phyloP scores from a whole-genome alignment of 2,113 vertebrate genomes.

The Saccopteryx bilineata region DNA sequence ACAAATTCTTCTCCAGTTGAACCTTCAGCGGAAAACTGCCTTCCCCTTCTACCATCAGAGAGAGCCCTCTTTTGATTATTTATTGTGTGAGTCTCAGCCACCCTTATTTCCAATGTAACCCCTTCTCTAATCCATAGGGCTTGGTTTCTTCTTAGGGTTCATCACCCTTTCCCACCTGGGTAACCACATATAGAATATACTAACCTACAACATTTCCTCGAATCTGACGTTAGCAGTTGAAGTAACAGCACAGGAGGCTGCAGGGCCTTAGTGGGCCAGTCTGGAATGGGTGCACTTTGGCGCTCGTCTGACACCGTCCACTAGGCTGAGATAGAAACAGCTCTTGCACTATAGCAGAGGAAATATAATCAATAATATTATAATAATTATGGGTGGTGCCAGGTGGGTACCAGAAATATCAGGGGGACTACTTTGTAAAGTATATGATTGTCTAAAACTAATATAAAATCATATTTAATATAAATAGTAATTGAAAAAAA shows the following conservation, averaged over 20 bases:
- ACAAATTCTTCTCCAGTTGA: not conserved
- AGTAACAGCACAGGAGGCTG: not conserved
- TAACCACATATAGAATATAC: not conserved
- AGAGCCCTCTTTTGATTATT: not conserved
- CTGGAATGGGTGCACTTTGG: not conserved
- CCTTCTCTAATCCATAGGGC: not conserved
- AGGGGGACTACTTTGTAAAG: not conserved
- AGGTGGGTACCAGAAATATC: not conserved
- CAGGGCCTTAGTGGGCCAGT: not conserved
- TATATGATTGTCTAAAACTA: not conserved
- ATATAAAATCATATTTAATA: not conserved
- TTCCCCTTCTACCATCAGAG: not conserved
- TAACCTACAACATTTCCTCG: not conserved
- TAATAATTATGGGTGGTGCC: not conserved
- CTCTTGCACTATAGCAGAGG: not conserved
- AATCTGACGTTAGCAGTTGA: slow-evolving; percentile 25
- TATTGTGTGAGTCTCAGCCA: not conserved
- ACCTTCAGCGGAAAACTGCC: not conserved
- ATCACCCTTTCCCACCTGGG: not conserved
- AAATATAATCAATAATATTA: not conserved
- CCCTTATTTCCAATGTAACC: not conserved
- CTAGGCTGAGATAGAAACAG: slow-evolving; percentile 13
- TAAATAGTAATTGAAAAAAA: not conserved
- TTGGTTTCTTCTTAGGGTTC: not conserved
- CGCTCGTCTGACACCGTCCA: not conserved